Conservation (phyloP, 2,888 invertebrate species). For the Luperina nickerlii region DNA sequence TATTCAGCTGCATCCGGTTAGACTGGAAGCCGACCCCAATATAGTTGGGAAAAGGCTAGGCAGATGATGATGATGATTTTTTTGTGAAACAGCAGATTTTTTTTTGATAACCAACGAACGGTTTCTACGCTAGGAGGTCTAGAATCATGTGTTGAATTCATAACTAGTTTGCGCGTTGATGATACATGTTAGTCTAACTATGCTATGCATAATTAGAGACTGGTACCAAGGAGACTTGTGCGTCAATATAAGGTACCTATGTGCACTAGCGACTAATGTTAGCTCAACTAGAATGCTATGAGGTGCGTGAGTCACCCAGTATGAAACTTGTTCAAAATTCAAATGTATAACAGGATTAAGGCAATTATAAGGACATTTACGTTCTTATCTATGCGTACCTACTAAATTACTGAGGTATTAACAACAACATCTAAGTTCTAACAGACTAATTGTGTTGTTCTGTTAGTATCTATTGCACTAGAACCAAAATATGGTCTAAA, state of each 20-base stretch:
- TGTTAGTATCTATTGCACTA: neutral
- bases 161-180: neutral
- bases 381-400: slow-evolving; percentile 24
- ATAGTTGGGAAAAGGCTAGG: no score
- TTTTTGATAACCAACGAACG: neutral
- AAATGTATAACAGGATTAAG: slow-evolving; percentile 53
- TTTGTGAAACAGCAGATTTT: neutral
- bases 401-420: neutral
- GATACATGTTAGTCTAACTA: no score
- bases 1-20: no score
- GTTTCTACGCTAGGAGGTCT: neutral
- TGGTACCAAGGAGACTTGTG: neutral
- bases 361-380: slow-evolving; percentile 51
- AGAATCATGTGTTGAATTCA: neutral
- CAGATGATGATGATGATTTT: no score
- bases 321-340: slow-evolving; percentile 56
- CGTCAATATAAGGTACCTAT: slow-evolving; percentile 7
- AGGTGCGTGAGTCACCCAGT: slow-evolving; percentile 52
- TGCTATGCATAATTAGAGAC: no score
- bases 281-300: slow-evolving; percentile 38
- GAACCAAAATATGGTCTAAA: neutral
- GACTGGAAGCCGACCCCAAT: no score
- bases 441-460: neutral
- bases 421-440: slow-evolving; percentile 25
- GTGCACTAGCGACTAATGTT: slow-evolving; percentile 10